Percentiles rank a stretch among this genome's conserved stretches.
Evolutionary conservation across 2,113 vertebrate species (phyloP).

Genomic region (Vimba vimba): DNA sequence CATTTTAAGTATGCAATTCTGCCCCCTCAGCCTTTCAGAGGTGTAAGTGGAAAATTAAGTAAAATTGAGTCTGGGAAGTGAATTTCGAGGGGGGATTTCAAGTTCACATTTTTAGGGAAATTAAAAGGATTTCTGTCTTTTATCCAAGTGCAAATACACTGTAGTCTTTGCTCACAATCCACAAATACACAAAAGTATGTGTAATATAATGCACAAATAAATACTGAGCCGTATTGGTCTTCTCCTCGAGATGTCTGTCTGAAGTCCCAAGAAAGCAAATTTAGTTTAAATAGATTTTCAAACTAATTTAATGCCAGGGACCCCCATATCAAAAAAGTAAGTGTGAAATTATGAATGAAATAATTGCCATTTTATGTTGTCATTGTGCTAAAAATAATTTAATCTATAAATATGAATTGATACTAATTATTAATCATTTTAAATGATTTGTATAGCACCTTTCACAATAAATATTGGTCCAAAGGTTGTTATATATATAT

Average conservation of each 20-base stretch:
- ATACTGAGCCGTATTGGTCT: background rate
- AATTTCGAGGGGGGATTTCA: too few species aligned
- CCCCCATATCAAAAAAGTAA: background rate
- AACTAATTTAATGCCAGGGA: background rate
- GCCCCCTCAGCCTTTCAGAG: too few species aligned
- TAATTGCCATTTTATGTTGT: background rate
- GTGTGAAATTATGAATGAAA: background rate
- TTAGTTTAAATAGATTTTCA: background rate
- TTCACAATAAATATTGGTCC: background rate
- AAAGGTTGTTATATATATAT: background rate
- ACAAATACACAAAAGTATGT: background rate
- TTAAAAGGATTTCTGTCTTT: background rate
- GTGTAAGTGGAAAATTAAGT: too few species aligned
- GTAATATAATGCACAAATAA: background rate
- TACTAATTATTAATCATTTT: too few species aligned
- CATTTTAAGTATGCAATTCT: too few species aligned
- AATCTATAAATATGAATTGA: too few species aligned
- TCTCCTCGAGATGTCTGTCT: background rate
- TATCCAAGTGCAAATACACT: background rate
- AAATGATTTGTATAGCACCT: background rate
- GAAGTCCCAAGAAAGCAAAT: background rate
- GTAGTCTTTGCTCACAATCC: background rate
- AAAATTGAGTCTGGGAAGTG: too few species aligned
- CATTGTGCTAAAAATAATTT: background rate
- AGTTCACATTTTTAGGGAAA: background rate